phyloP scores from a whole-genome alignment of 2,113 vertebrate genomes.

The Dicerorhinus sumatrensis region DNA sequence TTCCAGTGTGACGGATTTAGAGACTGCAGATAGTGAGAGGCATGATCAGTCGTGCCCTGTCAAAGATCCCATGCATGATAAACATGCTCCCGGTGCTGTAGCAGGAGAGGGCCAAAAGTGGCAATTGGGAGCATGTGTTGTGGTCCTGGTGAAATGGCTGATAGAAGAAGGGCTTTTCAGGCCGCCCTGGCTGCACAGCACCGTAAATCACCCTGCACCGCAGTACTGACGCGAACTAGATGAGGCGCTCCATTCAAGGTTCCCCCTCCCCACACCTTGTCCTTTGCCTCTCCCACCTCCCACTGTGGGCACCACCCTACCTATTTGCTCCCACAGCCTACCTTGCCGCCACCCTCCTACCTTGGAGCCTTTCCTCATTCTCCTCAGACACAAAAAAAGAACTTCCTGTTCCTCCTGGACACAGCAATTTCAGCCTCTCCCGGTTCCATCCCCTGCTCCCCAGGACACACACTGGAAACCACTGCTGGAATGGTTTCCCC shows the following conservation, averaged over 20 bases:
- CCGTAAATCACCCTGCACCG: neutral
- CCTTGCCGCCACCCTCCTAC: neutral
- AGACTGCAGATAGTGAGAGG: neutral
- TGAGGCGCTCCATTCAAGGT: neutral
- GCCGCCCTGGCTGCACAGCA: neutral
- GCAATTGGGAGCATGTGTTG: accelerated
- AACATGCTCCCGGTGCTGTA: accelerated
- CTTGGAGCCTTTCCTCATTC: neutral
- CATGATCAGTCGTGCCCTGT: accelerated
- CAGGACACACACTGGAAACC: neutral
- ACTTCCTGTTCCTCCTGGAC: neutral
- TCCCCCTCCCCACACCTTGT: no score
- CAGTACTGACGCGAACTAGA: neutral
- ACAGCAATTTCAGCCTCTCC: neutral
- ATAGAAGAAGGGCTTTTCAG: neutral
- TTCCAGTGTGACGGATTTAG: neutral
- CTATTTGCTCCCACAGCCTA: neutral
- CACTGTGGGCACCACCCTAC: accelerated
- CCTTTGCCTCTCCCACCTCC: neutral
- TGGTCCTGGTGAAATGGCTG: neutral
- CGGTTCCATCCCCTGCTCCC: accelerated
- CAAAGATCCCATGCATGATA: no score
- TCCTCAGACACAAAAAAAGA: neutral
- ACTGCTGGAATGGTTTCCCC: neutral
- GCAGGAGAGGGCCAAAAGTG: neutral